Evolutionary conservation across 2,113 vertebrate species (phyloP).

Genomic region (Chaenogobius annularis): DNA sequence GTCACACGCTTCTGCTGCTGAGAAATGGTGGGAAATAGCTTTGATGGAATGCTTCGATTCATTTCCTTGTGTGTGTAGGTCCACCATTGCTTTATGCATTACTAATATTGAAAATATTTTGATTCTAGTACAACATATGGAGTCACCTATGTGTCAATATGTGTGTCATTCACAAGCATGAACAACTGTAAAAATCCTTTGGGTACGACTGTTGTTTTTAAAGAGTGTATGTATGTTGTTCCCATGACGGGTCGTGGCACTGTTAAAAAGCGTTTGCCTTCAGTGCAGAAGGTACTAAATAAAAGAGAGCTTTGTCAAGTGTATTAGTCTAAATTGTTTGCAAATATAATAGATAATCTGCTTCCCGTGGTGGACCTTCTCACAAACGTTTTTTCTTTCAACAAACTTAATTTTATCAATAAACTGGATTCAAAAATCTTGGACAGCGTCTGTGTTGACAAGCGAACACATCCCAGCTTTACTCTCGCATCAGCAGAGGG

Average conservation of each 20-base stretch:
- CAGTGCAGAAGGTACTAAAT: neutral
- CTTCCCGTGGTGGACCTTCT: neutral
- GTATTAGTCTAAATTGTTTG: neutral
- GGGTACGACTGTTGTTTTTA: neutral
- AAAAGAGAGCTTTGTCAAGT: neutral
- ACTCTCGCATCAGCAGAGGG: conserved; percentile 37
- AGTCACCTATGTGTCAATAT: too few species aligned
- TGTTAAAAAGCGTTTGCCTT: neutral
- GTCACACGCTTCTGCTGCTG: conserved; percentile 29
- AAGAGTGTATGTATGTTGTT: neutral
- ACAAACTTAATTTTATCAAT: neutral
- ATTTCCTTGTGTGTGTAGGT: neutral
- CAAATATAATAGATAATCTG: too few species aligned
- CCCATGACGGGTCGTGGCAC: neutral
- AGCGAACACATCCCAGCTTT: conserved; percentile 28
- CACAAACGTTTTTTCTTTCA: neutral
- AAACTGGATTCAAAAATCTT: neutral
- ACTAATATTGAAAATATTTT: neutral
- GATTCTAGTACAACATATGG: neutral
- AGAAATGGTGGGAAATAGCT: conserved; percentile 14
- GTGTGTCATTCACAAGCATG: neutral
- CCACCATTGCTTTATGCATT: neutral
- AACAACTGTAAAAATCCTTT: neutral
- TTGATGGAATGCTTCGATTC: neutral
- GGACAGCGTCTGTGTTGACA: conserved; percentile 5